Base-by-base conservation (phyloP, 2,113 vertebrate genomes). In the Leiothrix lutea region DNA sequence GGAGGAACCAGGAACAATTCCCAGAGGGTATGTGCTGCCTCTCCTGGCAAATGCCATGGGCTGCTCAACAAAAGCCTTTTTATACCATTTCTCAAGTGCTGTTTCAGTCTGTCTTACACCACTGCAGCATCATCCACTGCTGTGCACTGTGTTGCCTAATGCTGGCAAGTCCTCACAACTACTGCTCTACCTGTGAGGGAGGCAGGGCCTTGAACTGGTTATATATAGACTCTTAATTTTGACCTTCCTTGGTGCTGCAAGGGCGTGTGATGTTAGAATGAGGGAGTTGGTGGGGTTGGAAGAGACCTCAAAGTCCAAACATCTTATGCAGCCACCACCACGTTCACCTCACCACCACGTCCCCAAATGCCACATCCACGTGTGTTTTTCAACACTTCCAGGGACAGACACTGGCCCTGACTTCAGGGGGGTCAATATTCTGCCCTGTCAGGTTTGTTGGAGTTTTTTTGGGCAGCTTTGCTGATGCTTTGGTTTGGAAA, bases 11-110 rank as follows among this genome's bases (percentile, higher is more conserved):
- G 65, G 31, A 81, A 47, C 3, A 5, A 70, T 33, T 75, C 21
- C 4, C 16, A 75, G 60, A 11, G 14, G 40, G 11, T 14, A 15
- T 28, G 14, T 67, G 44, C 23, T 40, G 40, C 45, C 22, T 50
- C 6, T 47, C 53, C 50, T 67, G 53, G 9, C 53, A 18, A 67
- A 38, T 83, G 51, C 35, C 0, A 0, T 86, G 74, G 38, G n/a
- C 65, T 94, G 66, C 88, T 64, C 26, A 80, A 31, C 44, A 60
- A 86, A 93, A 86, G 25, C 13, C 35, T 56, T 74, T 64, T 80
- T 72, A 16, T 65, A 29, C 56, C 9, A 9, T 62, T 85, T 65
- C 79, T 58, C 71, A 90, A 77, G 40, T 25, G 48, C 14, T 67
- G 33, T 50, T 80, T 29, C 36, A 53, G 15, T 79, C 79, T 69